Base-by-base conservation (phyloP, 2,797 vertebrate species). In the Microchirus variegatus region DNA sequence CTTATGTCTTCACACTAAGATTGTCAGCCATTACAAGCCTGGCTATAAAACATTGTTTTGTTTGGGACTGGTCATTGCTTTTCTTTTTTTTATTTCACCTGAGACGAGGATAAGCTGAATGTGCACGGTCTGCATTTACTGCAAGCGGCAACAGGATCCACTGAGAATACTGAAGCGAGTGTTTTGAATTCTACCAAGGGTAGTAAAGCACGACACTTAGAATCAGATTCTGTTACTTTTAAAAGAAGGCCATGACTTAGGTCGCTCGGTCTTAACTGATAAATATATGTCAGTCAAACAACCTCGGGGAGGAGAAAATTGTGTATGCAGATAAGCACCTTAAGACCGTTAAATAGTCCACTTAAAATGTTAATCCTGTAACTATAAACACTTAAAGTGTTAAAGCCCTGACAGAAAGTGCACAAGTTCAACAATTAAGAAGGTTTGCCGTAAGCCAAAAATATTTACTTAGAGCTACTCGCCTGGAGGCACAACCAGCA, bases 381-480 rank as follows among this genome's bases (percentile, higher is more conserved):
- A 81, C 59, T 81, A 47, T 68, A 69, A 60, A 53, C 73, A 67
- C 53, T 73, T 62, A 31, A 46, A 3, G 6, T 49, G 53, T 49
- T 15, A 22, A 67, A 64, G 46, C 43, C 16, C 52, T 61, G 60
- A 48, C 17, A 71, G 50, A 68, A 67, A 57, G 40, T 67, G 0
- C 2, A 67, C 61, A 56, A 56, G 64, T 52, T 53, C 4, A 55
- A 64, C 46, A 63, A 77, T 73, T 78, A 70, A 58, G 16, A 72
- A 65, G 63, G 63, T 47, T 50, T 60, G 64, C 72, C 53, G 64
- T 47, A 65, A 72, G 71, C 64, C 53, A 59, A 82, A 82, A 84
- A 78, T 70, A 73, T 62, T 63, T 77, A 64, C 59, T 64, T 55
- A 50, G 37, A 69, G 55, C 48, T 37, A 16, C 53, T 59, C 63